Base-by-base conservation (phyloP, 2,888 invertebrate species). In the Calameuta filiformis region DNA sequence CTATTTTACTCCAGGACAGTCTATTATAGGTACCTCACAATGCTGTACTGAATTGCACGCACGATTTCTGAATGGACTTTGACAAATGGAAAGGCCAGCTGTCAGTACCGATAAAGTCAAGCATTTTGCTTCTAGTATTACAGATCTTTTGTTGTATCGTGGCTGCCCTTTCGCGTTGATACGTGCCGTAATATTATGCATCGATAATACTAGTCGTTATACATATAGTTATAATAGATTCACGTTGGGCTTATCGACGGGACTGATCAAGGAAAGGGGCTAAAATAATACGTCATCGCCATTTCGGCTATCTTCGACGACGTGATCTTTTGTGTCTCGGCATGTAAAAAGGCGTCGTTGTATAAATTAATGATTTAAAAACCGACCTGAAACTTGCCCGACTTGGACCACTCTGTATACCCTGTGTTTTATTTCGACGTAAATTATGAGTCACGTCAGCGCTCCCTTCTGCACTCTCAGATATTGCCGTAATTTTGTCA, bases 221-320 rank as follows among this genome's bases (percentile, higher is more conserved):
- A 40, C 4, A 40, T 40, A 40, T 15, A 40, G 40, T 40, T 15
- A 15, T 15, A 40, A 15, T 4, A 15, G 40, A 15, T 40, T 4
- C 40, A 40, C 40, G 15, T 6, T 15, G 40, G 40, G 6, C 6
- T 40, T 40, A 40, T 40, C 40, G 40, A 33, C 69, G 69, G 12
- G 30, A 33, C 6, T 69, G 69, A 30, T 31, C 33, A 69, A 69
- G 11, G 31, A 15, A 69, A 69, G 69, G 33, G 15, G 69, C 69
- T 33, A 33, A 69, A 69, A 69, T 69, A 69, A 69, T 69, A 69
- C 33, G 30, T 69, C 69, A 69, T 33, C 69, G 69, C 69, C 30
- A 33, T 31, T 69, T 71, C 11, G 71, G 71, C 31, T 71, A 30
- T 71, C 31, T 12, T 71, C 31, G 71, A 71, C 33, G 71, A 71